Base-by-base conservation (phyloP, 2,888 invertebrate species). In the Agapetus fuscipes region DNA sequence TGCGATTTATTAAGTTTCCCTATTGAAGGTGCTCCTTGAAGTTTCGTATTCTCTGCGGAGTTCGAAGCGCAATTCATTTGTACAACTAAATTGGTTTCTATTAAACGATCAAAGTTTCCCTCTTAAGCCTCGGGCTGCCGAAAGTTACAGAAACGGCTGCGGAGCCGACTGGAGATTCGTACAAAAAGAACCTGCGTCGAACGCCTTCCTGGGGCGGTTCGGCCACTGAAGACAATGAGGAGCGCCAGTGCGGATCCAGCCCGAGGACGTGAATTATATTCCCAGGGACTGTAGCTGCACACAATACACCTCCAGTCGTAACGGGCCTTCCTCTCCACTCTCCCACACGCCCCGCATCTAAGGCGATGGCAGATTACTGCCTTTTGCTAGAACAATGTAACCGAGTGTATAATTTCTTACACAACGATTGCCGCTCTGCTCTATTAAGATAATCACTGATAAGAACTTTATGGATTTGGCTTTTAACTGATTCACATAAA, bases 381-480 rank as follows among this genome's bases (percentile, higher is more conserved):
- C 14, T 20, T 24, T 32, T 10, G 6, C 31, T 30, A 30, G 37
- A 15, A 37, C 37, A 16, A 24, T 37, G 37, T 36, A n/a, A 12
- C 15, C 17, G 4, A 30, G 24, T 14, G 14, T 30, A 16, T 37
- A 30, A 37, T 30, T 37, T 31, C 31, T 31, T 37, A 13, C 24
- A 13, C 24, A n/a, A 31, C 16, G 17, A 24, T 13, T 12, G 15
- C 30, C 30, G 26, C 11, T 17, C 29, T 14, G 34, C 13, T 31
- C n/a, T 15, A 31, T 37, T 37, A 30, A 37, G 37, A 37, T 31
- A 37, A 30, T 24, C 6, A 26, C 25, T 31, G 37, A 31, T 37
- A 37, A 31, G 25, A 24, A 31, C 24, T 26, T 26, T 30, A 26
- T 32, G 32, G 32, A 32, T 32, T 32, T 20, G 5, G 17, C 32